Conservation (phyloP, 2,888 invertebrate species). For the Aporophyla nigra region DNA sequence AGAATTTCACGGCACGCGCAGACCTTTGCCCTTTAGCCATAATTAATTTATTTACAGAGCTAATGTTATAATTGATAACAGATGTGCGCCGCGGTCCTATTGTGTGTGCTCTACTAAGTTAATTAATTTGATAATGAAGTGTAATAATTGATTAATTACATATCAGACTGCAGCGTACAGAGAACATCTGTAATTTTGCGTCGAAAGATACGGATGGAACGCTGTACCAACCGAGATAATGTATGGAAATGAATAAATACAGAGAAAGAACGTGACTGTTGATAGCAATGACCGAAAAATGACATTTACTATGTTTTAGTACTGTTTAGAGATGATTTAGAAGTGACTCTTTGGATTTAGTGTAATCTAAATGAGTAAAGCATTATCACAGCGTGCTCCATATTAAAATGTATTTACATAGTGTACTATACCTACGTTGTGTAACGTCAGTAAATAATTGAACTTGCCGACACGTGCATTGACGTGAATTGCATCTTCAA, state of each 20-base stretch:
- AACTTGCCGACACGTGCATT: constrained; percentile 57
- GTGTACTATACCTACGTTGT: constrained; percentile 38
- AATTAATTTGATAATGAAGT: constrained; percentile 82
- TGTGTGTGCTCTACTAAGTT: constrained; percentile 80
- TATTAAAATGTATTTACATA: constrained; percentile 51
- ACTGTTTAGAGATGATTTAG: constrained; percentile 34
- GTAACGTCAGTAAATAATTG: constrained; percentile 55
- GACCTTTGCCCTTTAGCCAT: constrained; percentile 87
- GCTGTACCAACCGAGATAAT: constrained; percentile 40
- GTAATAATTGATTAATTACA: constrained; percentile 69
- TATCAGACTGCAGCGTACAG: constrained; percentile 60
- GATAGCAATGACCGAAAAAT: constrained; percentile 32
- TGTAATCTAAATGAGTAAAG: constrained; percentile 40
- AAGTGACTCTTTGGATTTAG: constrained; percentile 21
- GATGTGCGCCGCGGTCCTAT: constrained; percentile 81
- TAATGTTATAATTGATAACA: constrained; percentile 83
- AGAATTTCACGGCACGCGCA: constrained; percentile 84
- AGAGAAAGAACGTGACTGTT: constrained; percentile 10
- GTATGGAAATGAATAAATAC: constrained; percentile 28
- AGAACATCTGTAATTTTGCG: constrained; percentile 68
- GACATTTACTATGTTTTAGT: neutral
- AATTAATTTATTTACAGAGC: constrained; percentile 85
- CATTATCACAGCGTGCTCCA: constrained; percentile 38
- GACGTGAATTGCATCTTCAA: constrained; percentile 43
- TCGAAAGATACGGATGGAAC: constrained; percentile 47